A percentile compares a stretch with the other conserved stretches of the same genome.
phyloP scores from a whole-genome alignment of 2,888 invertebrate genomes.

The Drosophila percnosoma region DNA sequence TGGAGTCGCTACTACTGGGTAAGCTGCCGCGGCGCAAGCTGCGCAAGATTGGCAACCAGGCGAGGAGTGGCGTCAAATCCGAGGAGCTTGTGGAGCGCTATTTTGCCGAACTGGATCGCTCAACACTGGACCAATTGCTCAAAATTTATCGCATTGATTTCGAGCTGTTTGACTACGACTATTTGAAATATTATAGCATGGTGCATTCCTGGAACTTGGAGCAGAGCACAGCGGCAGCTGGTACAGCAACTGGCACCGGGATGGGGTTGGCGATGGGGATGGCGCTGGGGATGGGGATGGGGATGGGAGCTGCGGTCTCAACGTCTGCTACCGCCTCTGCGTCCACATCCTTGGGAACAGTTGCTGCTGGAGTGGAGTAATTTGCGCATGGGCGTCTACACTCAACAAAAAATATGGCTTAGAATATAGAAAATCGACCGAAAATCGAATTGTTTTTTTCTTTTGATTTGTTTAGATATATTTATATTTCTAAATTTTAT shows the following conservation, averaged over 20 bases:
- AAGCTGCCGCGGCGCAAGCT: constrained; percentile 86
- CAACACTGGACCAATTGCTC: constrained; percentile 87
- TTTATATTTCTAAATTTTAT: not conserved
- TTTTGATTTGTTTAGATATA: not conserved
- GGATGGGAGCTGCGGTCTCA: constrained; percentile 16
- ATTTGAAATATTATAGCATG: constrained; percentile 86
- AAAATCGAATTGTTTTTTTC: not conserved
- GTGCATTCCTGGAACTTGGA: constrained; percentile 81
- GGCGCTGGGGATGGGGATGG: not conserved
- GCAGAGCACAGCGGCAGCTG: constrained; percentile 40
- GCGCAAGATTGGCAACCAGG: constrained; percentile 85
- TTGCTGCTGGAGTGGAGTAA: constrained; percentile 9
- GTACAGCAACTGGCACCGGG: constrained; percentile 3
- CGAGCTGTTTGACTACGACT: constrained; percentile 89
- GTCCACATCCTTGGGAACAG: constrained; percentile 17
- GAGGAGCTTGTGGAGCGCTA: constrained; percentile 87
- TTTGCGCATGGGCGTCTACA: constrained; percentile 5
- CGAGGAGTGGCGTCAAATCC: constrained; percentile 77
- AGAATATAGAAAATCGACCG: not conserved
- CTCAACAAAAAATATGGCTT: not conserved
- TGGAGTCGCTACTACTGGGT: constrained; percentile 86
- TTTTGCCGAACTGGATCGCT: constrained; percentile 86
- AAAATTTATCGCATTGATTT: constrained; percentile 89
- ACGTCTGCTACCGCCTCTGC: constrained; percentile 26
- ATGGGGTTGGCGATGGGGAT: not conserved